A percentile compares a stretch with the other conserved stretches of the same genome.
phyloP scores from a whole-genome alignment of 2,888 invertebrate species.

The Hymenopus coronatus region DNA sequence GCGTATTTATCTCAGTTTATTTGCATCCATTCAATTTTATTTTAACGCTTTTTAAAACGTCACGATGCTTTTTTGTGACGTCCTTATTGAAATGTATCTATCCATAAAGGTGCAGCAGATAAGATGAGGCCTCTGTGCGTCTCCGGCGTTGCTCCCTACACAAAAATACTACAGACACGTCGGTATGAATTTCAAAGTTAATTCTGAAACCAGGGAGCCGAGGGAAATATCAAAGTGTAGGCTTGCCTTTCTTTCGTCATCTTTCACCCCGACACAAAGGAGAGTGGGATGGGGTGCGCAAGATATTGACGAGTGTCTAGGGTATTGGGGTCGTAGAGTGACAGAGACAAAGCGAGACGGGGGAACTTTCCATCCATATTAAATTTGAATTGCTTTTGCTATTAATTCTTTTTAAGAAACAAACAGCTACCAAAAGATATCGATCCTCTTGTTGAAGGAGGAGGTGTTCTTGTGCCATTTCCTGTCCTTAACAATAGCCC shows the following conservation, averaged over 20 bases:
- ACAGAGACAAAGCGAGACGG: background rate
- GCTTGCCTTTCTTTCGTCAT: slow-evolving; percentile 3
- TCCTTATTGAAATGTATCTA: too few relatives aligned
- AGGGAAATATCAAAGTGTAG: slow-evolving; percentile 28
- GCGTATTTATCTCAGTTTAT: too few relatives aligned
- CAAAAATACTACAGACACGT: background rate
- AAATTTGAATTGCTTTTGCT: background rate
- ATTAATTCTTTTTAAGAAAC: background rate
- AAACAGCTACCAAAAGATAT: background rate
- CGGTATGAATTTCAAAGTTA: slow-evolving; percentile 35
- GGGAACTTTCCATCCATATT: background rate
- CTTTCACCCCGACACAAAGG: slow-evolving; percentile 3
- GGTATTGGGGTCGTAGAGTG: background rate
- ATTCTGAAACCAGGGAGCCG: slow-evolving; percentile 27
- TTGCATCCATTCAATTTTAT: too few relatives aligned
- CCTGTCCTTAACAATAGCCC: background rate
- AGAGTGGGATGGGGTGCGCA: background rate
- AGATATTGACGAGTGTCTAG: background rate
- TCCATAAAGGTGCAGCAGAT: too few relatives aligned
- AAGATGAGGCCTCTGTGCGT: background rate
- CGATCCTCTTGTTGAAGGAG: background rate
- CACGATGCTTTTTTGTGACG: too few relatives aligned
- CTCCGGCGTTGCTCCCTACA: background rate
- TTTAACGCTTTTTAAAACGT: too few relatives aligned
- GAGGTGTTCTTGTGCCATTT: background rate